Evolutionary conservation across 2,888 invertebrate species (phyloP).

Genomic region (Callyntrura sp.): DNA sequence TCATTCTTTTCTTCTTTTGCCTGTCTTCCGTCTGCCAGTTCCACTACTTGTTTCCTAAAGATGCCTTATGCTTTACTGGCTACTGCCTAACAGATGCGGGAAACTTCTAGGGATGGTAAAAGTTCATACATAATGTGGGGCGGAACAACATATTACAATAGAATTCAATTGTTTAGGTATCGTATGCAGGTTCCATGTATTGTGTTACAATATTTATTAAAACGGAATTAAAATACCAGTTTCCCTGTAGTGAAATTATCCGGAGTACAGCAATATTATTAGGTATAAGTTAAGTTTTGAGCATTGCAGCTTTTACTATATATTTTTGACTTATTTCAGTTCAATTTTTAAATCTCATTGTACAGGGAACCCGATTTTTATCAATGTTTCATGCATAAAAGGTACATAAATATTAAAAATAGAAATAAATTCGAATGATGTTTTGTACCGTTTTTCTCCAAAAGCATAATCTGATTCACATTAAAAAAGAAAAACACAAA

Average conservation of each 20-base stretch:
- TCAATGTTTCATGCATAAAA: too few relatives aligned
- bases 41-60: constrained; percentile 27
- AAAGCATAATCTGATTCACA: neutral
- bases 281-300: too few relatives aligned
- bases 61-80: constrained; percentile 11
- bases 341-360: too few relatives aligned
- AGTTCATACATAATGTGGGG: neutral
- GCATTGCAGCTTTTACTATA: too few relatives aligned
- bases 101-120: constrained; percentile 14
- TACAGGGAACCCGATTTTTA: too few relatives aligned
- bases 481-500: neutral
- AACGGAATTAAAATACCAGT: neutral
- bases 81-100: neutral
- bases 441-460: too few relatives aligned
- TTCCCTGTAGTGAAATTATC: too few relatives aligned
- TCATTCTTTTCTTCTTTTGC: constrained; percentile 71
- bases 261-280: too few relatives aligned
- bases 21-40: constrained; percentile 61
- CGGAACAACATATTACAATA: constrained; percentile 1
- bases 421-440: too few relatives aligned
- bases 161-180: constrained; percentile 16
- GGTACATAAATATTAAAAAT: too few relatives aligned
- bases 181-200: neutral
- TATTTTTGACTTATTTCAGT: too few relatives aligned
- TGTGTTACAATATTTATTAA: neutral